Percentiles rank a stretch among this genome's conserved stretches.
These are phyloP conservation scores for Coptodon rendalli DNA, from an alignment of 2,113 vertebrate species.

Conservation along the genomic window DNA sequence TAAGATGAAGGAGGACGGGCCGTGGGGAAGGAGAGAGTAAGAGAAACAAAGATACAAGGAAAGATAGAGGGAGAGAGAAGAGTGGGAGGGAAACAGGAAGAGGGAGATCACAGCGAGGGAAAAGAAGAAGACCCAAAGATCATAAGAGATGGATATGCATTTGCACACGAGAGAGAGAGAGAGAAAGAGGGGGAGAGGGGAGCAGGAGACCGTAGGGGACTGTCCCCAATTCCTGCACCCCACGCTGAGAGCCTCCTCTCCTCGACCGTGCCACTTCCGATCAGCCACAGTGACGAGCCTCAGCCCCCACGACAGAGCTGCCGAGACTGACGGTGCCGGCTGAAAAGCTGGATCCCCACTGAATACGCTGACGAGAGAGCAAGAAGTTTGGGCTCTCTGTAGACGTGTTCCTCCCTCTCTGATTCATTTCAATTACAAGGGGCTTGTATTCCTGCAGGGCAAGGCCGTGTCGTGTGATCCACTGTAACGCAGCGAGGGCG, in stretches of 20 bases:
- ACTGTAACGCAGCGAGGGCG: constrained; percentile 47
- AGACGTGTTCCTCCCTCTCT: constrained; percentile 57
- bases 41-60: constrained; percentile 54
- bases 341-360: constrained; percentile 53
- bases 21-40: constrained; percentile 53
- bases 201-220: constrained; percentile 67
- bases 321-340: constrained; percentile 39
- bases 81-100: constrained; percentile 66
- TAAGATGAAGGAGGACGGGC: constrained; percentile 60
- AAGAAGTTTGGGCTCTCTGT: constrained; percentile 51
- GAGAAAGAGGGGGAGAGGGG: constrained; percentile 30
- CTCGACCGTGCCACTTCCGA: constrained; percentile 63
- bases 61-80: constrained; percentile 36
- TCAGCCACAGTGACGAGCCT: constrained; percentile 41
- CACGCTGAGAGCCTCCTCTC: constrained; percentile 59
- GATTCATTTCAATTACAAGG: constrained; percentile 71
- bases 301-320: constrained; percentile 35
- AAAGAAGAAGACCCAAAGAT: constrained; percentile 61
- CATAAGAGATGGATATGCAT: constrained; percentile 63
- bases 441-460: constrained; percentile 69
- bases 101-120: constrained; percentile 62
- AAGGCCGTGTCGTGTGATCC: constrained; percentile 64
- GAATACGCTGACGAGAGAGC: constrained; percentile 51
- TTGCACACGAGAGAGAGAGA: constrained; percentile 56
- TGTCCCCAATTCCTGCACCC: constrained; percentile 68